Evolutionary conservation across 2,888 invertebrate genomes (phyloP).

Genomic region (Pherbina coryleti): DNA sequence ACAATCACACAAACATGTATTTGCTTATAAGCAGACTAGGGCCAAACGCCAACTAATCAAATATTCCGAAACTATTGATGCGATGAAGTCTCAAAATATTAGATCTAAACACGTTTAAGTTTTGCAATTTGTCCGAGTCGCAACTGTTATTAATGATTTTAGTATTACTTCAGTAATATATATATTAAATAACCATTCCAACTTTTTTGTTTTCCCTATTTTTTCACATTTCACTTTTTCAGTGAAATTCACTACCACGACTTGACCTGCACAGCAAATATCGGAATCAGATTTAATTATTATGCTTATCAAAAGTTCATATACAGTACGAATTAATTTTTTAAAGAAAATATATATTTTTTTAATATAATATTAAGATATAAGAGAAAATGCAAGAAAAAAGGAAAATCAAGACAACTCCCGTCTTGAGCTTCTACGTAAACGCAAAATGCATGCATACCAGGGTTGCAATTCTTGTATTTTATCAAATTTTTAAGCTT

Average conservation of each 20-base stretch:
- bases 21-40: neutral
- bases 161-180: neutral
- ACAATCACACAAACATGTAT: constrained; percentile 24
- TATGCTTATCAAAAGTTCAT: neutral
- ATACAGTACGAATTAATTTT: constrained; percentile 9
- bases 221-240: constrained; percentile 27
- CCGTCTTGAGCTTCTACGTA: constrained; percentile 23
- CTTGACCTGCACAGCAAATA: neutral
- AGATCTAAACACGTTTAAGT: neutral
- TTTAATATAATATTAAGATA: neutral
- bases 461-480: neutral
- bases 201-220: neutral
- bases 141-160: neutral
- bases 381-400: constrained; percentile 19
- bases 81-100: neutral
- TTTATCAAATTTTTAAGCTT: neutral
- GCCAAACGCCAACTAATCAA: constrained; percentile 1
- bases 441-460: constrained; percentile 2
- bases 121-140: neutral
- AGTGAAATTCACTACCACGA: neutral
- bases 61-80: neutral
- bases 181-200: neutral
- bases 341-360: neutral
- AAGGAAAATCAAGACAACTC: constrained; percentile 26
- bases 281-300: neutral